Conservation (phyloP, 2,797 vertebrate species). For the Oceanodroma leucorhoa region DNA sequence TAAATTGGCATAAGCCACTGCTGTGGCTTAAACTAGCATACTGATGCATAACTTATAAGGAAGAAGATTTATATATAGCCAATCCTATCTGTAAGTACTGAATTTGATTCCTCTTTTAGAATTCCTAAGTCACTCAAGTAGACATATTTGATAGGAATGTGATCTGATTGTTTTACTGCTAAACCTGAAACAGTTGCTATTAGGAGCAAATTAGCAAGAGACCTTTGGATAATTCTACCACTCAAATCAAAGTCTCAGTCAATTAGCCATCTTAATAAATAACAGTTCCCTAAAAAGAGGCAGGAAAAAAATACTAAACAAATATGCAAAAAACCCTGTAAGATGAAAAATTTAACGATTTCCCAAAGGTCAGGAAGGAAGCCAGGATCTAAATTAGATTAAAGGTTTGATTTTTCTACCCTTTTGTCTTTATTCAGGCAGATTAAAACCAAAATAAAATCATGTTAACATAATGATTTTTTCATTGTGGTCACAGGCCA, state of each 20-base stretch:
- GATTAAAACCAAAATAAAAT: neutral
- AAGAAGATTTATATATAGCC: neutral
- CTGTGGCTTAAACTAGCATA: neutral
- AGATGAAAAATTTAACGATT: conserved; percentile 28
- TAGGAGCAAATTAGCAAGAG: conserved; percentile 51
- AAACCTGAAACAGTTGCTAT: conserved; percentile 53
- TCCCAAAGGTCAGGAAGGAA: conserved; percentile 50
- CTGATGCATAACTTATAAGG: neutral
- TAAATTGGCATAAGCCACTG: neutral
- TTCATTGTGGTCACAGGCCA: neutral
- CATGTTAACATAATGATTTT: neutral
- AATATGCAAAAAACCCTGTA: neutral
- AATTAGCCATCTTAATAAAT: conserved; percentile 51
- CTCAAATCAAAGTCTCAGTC: conserved; percentile 59
- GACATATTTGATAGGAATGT: conserved; percentile 23
- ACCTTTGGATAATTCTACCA: conserved; percentile 63
- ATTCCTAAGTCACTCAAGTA: conserved; percentile 34
- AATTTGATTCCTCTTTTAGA: conserved; percentile 3
- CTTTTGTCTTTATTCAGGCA: neutral
- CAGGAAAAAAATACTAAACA: conserved; percentile 29
- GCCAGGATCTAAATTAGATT: neutral
- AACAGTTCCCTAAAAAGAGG: conserved; percentile 37
- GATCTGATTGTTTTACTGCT: conserved; percentile 56
- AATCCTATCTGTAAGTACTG: neutral
- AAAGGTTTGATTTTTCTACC: conserved; percentile 3